phyloP scores from a whole-genome alignment of 2,113 vertebrate species.

The Paradisaea rubra region DNA sequence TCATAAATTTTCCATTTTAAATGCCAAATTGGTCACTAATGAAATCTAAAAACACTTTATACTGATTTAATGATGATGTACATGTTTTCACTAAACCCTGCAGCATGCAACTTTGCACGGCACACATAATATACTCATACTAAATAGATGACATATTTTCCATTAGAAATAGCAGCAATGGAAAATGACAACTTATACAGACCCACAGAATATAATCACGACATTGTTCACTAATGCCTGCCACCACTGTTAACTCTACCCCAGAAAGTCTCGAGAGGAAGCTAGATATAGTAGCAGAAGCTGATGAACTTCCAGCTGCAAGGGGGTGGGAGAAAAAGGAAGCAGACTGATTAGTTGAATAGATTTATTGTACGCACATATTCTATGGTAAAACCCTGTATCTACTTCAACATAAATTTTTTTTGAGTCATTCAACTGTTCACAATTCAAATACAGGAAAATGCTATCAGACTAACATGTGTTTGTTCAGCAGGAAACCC shows the following conservation, averaged over 20 bases:
- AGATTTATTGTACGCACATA: constrained; percentile 2
- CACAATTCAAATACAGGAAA: constrained; percentile 50
- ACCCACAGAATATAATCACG: background rate
- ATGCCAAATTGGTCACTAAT: background rate
- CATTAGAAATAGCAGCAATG: background rate
- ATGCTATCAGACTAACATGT: constrained; percentile 12
- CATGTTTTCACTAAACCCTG: background rate
- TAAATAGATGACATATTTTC: constrained; percentile 10
- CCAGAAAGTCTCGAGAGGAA: constrained; percentile 11
- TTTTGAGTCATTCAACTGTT: constrained; percentile 14
- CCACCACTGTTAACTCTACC: constrained; percentile 4
- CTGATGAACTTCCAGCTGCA: constrained; percentile 18
- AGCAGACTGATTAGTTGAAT: background rate
- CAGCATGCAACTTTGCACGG: background rate
- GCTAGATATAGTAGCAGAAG: background rate
- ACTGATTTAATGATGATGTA: background rate
- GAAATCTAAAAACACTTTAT: background rate
- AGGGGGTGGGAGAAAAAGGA: constrained; percentile 20
- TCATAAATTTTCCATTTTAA: background rate
- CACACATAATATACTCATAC: background rate
- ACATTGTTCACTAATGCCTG: constrained; percentile 18
- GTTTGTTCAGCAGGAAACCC: constrained; percentile 34
- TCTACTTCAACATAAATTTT: constrained; percentile 30
- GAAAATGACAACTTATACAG: constrained; percentile 40
- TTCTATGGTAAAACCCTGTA: background rate